Base-by-base conservation (phyloP, 2,797 vertebrate genomes). In the Danio aesculapii region DNA sequence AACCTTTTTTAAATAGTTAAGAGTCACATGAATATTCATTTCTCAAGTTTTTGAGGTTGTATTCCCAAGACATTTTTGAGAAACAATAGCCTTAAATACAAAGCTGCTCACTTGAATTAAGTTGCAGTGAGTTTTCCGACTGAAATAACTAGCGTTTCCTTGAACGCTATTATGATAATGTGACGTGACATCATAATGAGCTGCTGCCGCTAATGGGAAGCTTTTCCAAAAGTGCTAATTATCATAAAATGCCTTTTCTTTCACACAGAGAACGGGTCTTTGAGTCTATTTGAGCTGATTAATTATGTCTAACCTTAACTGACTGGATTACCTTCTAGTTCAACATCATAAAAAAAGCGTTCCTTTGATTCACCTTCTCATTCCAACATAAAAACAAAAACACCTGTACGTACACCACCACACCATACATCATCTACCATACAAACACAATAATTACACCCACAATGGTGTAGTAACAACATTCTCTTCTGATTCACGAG, bases 391-490 rank as follows among this genome's bases (percentile, higher is more conserved):
- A 47, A 39, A 84, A n/a, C n/a, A n/a, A n/a, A n/a, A 30, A 30
- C 55, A 71, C 87, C 87, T 83, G 62, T 88, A 85, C 87, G 80
- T 86, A 59, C 85, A 85, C 91, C 91, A 88, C 86, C 91, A 83
- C 82, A 77, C 81, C 79, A 87, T 70, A 87, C 83, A 58, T 30
- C 30, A 30, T 30, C 1, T 3, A 1, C 89, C 61, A 49, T 80
- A 72, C 50, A 69, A 69, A 81, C 62, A 58, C 63, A 39, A 63
- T 73, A 30, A 21, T 17, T 72, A 5, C 21, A 11, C 14, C 14
- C 63, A 19, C 68, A 41, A 66, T 69, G 8, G 43, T 43, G 53
- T 11, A 75, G 21, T 9, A 8, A 69, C 64, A 62, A 66, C 46
- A 17, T 14, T 63, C 57, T 71, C n/a, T 63, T 83, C 70, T 68